Conservation (phyloP, 1,140 invertebrate genomes). For the Macrosteles quadrilineatus region DNA sequence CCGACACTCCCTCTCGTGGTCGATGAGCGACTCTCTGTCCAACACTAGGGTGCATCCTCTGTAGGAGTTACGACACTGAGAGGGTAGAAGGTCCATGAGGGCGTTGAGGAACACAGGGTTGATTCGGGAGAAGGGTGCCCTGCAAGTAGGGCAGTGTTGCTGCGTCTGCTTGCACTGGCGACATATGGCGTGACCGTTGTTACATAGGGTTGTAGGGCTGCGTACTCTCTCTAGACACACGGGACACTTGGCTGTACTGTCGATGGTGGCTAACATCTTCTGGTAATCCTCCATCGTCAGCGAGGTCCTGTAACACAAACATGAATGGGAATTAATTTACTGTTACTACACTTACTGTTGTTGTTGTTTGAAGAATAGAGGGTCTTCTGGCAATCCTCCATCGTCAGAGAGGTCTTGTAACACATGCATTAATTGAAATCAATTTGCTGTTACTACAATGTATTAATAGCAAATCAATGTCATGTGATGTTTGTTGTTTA, state of each 20-base stretch:
- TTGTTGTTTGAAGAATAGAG: too few relatives aligned
- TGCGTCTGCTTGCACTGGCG: conserved; percentile 2
- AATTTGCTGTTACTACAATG: too few relatives aligned
- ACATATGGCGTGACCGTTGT: conserved; percentile 9
- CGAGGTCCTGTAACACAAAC: neutral
- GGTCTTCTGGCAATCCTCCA: too few relatives aligned
- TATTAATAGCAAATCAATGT: too few relatives aligned
- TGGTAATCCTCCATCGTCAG: conserved; percentile 7
- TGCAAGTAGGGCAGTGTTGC: neutral
- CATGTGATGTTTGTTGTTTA: too few relatives aligned
- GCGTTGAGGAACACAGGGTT: conserved; percentile 7
- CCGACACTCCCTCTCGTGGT: neutral
- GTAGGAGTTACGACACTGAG: conserved; percentile 6
- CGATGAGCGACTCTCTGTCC: neutral
- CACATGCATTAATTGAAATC: too few relatives aligned
- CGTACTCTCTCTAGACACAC: neutral
- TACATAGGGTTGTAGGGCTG: neutral
- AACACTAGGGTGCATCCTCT: neutral
- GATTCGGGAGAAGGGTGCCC: neutral
- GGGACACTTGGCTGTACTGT: conserved; percentile 1
- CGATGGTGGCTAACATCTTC: conserved; percentile 8
- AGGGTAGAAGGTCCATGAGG: neutral
- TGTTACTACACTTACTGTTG: too few relatives aligned
- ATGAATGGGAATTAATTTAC: too few relatives aligned
- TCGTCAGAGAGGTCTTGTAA: too few relatives aligned